These are phyloP conservation scores for Cantharis rustica DNA, from an alignment of 2,888 invertebrate species.

Conservation along the genomic window DNA sequence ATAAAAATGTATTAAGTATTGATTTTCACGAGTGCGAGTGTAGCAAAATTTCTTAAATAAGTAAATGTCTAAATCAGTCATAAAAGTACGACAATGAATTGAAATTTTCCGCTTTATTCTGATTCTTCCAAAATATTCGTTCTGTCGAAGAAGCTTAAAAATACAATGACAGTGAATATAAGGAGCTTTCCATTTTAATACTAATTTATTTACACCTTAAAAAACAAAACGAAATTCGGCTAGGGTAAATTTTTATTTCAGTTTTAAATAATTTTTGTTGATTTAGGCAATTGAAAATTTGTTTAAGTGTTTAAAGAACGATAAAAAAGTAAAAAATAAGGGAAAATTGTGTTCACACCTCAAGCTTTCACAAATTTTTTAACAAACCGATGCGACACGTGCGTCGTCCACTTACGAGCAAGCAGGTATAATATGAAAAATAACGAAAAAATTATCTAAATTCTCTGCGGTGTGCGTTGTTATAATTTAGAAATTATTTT, in stretches of 20 bases:
- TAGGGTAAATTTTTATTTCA: neutral
- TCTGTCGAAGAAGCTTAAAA: neutral
- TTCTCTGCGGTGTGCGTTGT: no score
- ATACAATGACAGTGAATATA: neutral
- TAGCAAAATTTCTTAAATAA: neutral
- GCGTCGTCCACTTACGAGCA: neutral
- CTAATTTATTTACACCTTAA: neutral
- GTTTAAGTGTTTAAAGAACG: neutral
- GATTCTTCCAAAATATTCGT: neutral
- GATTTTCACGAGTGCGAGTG: neutral
- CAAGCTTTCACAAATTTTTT: neutral
- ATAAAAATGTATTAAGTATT: neutral
- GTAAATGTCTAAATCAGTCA: neutral
- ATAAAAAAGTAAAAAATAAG: neutral
- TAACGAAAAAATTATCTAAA: neutral
- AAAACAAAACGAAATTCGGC: neutral
- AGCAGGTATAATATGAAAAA: neutral
- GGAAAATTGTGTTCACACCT: neutral
- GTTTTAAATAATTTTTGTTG: neutral
- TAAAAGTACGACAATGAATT: neutral
- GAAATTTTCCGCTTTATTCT: neutral
- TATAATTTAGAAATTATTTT: neutral
- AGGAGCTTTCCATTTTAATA: neutral
- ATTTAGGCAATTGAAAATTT: neutral
- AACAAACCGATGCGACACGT: neutral